phyloP scores from a whole-genome alignment of 2,888 invertebrate genomes.

The Psylliodes chrysocephalus region DNA sequence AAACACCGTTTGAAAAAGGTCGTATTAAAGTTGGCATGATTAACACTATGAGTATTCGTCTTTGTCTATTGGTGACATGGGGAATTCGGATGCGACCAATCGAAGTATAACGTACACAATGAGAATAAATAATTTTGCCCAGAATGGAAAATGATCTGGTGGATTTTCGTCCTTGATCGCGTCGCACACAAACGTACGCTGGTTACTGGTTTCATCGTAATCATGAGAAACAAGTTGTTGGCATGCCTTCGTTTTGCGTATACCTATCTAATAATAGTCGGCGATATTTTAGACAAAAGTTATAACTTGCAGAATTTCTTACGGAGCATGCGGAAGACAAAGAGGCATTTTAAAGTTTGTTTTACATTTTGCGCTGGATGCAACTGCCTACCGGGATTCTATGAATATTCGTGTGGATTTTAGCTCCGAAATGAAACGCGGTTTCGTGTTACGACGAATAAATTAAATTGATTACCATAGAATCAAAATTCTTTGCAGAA shows the following conservation, averaged over 20 bases:
- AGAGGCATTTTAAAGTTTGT: neutral
- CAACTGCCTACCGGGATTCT: too few species aligned
- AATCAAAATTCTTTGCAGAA: too few species aligned
- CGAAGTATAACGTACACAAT: too few species aligned
- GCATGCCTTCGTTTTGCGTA: constrained; percentile 7
- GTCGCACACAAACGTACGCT: neutral
- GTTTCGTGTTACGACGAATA: too few species aligned
- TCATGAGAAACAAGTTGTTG: constrained; percentile 19
- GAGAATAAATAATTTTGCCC: neutral
- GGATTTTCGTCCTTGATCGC: constrained; percentile 7
- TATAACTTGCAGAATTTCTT: neutral
- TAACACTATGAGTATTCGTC: too few species aligned
- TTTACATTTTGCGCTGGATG: neutral
- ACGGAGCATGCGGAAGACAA: constrained; percentile 14
- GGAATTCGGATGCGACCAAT: too few species aligned
- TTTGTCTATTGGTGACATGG: too few species aligned
- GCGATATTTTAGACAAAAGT: constrained; percentile 9
- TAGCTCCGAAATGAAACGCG: too few species aligned
- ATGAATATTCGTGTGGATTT: too few species aligned
- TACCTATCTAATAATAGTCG: neutral
- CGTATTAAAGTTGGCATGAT: too few species aligned
- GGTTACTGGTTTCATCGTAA: constrained; percentile 7
- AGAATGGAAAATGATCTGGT: constrained; percentile 5
- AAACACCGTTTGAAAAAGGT: too few species aligned
- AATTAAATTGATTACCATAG: too few species aligned